Conservation (phyloP, 2,113 vertebrate genomes). For the Ciconia maguari region DNA sequence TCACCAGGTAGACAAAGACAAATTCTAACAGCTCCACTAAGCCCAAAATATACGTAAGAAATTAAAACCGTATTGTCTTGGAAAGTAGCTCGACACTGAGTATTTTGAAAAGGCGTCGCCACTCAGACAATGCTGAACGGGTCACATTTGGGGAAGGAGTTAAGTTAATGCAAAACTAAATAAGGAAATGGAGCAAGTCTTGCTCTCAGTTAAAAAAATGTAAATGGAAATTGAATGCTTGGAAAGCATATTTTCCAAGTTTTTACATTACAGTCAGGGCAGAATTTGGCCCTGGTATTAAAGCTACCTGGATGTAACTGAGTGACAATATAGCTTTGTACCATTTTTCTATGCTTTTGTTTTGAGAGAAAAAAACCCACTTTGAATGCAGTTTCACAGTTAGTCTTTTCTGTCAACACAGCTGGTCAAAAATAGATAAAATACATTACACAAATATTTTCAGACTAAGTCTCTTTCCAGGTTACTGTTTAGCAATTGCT, state of each 20-base stretch:
- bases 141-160: neutral
- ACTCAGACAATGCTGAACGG: neutral
- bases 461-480: neutral
- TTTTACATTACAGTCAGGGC: neutral
- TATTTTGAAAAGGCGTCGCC: neutral
- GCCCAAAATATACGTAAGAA: neutral
- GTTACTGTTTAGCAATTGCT: neutral
- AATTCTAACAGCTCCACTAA: neutral
- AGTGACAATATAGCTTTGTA: neutral
- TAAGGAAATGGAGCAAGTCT: neutral
- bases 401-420: neutral
- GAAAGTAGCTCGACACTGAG: neutral
- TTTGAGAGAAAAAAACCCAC: fast-evolving
- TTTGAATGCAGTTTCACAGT: neutral
- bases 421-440: neutral
- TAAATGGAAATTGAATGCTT: neutral
- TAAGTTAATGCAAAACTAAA: neutral
- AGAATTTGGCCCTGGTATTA: neutral
- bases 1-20: slow-evolving; percentile 31
- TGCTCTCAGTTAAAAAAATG: neutral
- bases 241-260: neutral
- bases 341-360: neutral
- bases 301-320: neutral
- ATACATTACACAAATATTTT: neutral
- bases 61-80: slow-evolving; percentile 6